Conservation (phyloP, 2,113 vertebrate genomes). For the Eurystomus gularis region DNA sequence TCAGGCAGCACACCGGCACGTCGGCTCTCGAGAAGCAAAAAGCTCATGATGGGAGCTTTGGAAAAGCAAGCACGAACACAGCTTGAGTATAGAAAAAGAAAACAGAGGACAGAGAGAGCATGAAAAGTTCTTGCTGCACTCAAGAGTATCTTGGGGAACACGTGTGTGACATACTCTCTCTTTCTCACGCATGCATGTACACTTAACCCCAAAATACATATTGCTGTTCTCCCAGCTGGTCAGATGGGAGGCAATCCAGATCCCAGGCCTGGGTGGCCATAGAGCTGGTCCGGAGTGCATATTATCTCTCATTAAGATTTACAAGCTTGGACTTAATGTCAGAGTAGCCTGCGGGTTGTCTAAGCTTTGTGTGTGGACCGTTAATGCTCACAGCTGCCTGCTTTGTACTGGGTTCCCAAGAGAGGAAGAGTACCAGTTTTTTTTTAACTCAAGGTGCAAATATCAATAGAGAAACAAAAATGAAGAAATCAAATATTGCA, state of each 20-base stretch:
- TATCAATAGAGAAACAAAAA: neutral
- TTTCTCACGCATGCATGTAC: neutral
- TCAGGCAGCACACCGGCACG: slow-evolving; percentile 38
- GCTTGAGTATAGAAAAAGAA: slow-evolving; percentile 37
- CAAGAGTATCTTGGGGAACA: neutral
- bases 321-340: neutral
- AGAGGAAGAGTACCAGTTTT: neutral
- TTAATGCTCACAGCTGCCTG: neutral
- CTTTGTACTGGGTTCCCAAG: neutral
- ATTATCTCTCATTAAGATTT: slow-evolving; percentile 31
- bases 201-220: neutral
- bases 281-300: neutral
- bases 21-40: slow-evolving; percentile 57
- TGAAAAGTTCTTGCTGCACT: slow-evolving; percentile 22
- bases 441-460: neutral
- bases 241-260: neutral
- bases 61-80: slow-evolving; percentile 54
- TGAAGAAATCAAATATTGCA: neutral
- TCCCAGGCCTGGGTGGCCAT: neutral
- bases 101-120: neutral
- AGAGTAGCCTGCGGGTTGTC: neutral
- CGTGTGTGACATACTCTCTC: neutral
- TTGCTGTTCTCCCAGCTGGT: neutral
- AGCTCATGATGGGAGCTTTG: slow-evolving; percentile 58
- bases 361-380: neutral